These are phyloP conservation scores for Cordilura impudica DNA, from an alignment of 2,888 invertebrate species.

Conservation along the genomic window DNA sequence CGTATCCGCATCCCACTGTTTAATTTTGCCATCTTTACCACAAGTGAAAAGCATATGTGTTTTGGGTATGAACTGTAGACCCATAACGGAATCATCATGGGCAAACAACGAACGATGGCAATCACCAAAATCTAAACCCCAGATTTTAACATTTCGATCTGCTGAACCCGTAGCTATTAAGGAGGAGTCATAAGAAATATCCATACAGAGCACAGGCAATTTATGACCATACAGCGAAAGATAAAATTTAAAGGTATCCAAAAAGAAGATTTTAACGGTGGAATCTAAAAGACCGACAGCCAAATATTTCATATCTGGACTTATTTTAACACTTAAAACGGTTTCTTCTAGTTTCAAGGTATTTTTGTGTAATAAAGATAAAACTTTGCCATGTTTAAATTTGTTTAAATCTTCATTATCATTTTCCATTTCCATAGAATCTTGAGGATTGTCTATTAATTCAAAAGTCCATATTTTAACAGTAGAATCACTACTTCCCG, in stretches of 20 bases:
- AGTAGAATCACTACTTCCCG: conserved; percentile 92
- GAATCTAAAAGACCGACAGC: conserved; percentile 94
- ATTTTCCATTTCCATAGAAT: conserved; percentile 74
- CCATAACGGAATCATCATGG: conserved; percentile 96
- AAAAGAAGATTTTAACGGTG: conserved; percentile 96
- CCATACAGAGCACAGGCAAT: conserved; percentile 94
- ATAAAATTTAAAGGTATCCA: conserved; percentile 97
- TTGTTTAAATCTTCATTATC: background rate
- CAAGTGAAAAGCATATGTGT: conserved; percentile 96
- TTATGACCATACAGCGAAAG: conserved; percentile 97
- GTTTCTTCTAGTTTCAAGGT: conserved; percentile 93
- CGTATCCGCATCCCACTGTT: conserved; percentile 97
- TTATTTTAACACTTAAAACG: conserved; percentile 89
- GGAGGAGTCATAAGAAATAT: conserved; percentile 92
- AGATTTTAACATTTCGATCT: conserved; percentile 96
- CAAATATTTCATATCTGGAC: conserved; percentile 91
- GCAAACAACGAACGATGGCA: conserved; percentile 97
- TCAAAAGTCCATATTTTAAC: conserved; percentile 97
- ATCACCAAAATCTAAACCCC: conserved; percentile 99
- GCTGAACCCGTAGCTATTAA: conserved; percentile 96
- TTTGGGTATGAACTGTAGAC: conserved; percentile 91
- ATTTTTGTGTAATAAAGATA: conserved; percentile 88
- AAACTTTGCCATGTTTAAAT: conserved; percentile 78
- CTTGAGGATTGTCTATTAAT: conserved; percentile 84
- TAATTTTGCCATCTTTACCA: conserved; percentile 95